Conservation (phyloP, 2,797 vertebrate species). For the Gymnothorax javanicus region DNA sequence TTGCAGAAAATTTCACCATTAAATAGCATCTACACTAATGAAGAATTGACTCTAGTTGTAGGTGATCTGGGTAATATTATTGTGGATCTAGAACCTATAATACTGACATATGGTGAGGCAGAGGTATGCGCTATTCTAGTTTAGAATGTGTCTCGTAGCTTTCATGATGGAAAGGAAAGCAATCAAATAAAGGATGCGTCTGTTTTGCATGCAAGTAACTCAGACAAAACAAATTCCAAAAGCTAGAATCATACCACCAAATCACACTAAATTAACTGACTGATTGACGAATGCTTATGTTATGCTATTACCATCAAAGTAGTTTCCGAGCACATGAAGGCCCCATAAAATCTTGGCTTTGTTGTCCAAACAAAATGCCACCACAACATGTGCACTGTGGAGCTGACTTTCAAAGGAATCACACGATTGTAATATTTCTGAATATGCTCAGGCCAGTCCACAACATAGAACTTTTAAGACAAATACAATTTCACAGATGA, state of each 20-base stretch:
- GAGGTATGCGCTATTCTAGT: background rate
- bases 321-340: background rate
- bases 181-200: background rate
- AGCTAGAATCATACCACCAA: background rate
- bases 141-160: background rate
- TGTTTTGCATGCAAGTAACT: background rate
- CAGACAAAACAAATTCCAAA: background rate
- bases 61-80: too few relatives aligned
- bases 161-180: background rate
- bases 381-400: background rate
- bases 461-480: background rate
- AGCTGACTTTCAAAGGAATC: background rate
- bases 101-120: too few relatives aligned
- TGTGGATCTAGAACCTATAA: too few relatives aligned
- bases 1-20: too few relatives aligned
- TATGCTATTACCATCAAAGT: too few relatives aligned
- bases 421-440: background rate
- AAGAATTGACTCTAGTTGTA: too few relatives aligned
- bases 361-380: background rate
- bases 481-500: background rate
- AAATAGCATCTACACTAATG: too few relatives aligned
- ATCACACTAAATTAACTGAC: too few relatives aligned
- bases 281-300: too few relatives aligned
- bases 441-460: background rate
- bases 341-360: constrained; percentile 7